These are phyloP conservation scores for Progne subis DNA, from an alignment of 2,113 vertebrate genomes.

Conservation along the genomic window DNA sequence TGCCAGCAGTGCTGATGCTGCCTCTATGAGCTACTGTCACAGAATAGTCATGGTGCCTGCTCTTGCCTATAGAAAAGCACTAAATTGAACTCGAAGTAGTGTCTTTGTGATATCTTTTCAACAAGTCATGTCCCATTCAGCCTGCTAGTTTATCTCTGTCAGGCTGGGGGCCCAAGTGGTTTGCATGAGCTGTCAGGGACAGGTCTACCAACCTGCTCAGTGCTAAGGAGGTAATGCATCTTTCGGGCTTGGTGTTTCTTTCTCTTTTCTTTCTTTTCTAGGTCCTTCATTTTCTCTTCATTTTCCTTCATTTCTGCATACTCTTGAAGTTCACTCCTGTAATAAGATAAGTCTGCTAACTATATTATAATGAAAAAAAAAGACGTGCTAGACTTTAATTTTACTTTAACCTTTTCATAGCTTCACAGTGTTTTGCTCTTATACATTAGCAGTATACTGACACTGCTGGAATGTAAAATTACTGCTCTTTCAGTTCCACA, in stretches of 20 bases:
- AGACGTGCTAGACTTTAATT: accelerated
- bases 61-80: slow-evolving; percentile 58
- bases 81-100: slow-evolving; percentile 78
- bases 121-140: slow-evolving; percentile 82
- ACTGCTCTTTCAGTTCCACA: not conserved
- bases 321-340: slow-evolving; percentile 83
- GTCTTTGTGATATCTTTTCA: slow-evolving; percentile 81
- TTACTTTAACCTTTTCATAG: not conserved
- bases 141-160: slow-evolving; percentile 81
- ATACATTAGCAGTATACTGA: not conserved
- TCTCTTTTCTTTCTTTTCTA: slow-evolving; percentile 77
- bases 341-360: slow-evolving; percentile 39
- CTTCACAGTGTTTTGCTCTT: not conserved
- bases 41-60: slow-evolving; percentile 62
- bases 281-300: slow-evolving; percentile 74
- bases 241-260: slow-evolving; percentile 81
- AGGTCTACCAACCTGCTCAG: slow-evolving; percentile 84
- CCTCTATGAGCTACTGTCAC: slow-evolving; percentile 68
- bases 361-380: not conserved
- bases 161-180: slow-evolving; percentile 65
- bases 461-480: not conserved
- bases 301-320: slow-evolving; percentile 78
- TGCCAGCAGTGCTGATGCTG: slow-evolving; percentile 49
- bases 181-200: slow-evolving; percentile 74
- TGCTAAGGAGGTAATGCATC: slow-evolving; percentile 94